phyloP scores from a whole-genome alignment of 2,113 vertebrate species.

The Callionymus lyra region DNA sequence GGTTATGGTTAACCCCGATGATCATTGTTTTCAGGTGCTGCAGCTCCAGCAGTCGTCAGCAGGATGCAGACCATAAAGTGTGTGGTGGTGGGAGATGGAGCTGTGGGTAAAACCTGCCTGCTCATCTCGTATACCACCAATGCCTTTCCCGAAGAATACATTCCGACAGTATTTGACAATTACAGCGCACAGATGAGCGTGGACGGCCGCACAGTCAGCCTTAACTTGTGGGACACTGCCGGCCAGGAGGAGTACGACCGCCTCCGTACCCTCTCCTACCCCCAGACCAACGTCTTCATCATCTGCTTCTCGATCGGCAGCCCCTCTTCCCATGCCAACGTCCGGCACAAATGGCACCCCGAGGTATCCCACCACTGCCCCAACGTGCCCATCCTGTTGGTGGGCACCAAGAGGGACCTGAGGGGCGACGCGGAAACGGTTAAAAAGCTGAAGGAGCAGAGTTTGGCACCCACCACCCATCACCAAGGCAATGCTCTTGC shows the following conservation, averaged over 20 bases:
- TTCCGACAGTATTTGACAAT: conserved; percentile 92
- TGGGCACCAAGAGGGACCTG: conserved; percentile 89
- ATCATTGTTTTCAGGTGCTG: conserved; percentile 54
- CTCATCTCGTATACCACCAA: conserved; percentile 93
- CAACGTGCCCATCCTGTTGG: conserved; percentile 81
- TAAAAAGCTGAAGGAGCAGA: conserved; percentile 90
- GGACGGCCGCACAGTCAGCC: conserved; percentile 85
- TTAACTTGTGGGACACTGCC: conserved; percentile 92
- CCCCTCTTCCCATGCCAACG: conserved; percentile 85
- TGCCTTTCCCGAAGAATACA: conserved; percentile 89
- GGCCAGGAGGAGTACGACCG: conserved; percentile 91
- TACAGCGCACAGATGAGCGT: conserved; percentile 91
- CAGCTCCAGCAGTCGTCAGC: conserved; percentile 67
- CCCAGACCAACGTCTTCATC: conserved; percentile 86
- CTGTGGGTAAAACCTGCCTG: conserved; percentile 92
- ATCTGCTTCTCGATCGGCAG: conserved; percentile 91
- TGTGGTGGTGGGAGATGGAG: conserved; percentile 88
- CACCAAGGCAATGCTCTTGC: conserved; percentile 83
- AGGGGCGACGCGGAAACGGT: conserved; percentile 78
- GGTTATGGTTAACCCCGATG: conserved; percentile 16
- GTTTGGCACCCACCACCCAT: conserved; percentile 75
- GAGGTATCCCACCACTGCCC: conserved; percentile 91
- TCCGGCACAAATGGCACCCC: conserved; percentile 90
- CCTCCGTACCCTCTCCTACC: conserved; percentile 84
- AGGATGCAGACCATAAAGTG: conserved; percentile 96